Evolutionary conservation across 2,797 vertebrate species (phyloP).

Genomic region (Schizopygopsis malacanthus): DNA sequence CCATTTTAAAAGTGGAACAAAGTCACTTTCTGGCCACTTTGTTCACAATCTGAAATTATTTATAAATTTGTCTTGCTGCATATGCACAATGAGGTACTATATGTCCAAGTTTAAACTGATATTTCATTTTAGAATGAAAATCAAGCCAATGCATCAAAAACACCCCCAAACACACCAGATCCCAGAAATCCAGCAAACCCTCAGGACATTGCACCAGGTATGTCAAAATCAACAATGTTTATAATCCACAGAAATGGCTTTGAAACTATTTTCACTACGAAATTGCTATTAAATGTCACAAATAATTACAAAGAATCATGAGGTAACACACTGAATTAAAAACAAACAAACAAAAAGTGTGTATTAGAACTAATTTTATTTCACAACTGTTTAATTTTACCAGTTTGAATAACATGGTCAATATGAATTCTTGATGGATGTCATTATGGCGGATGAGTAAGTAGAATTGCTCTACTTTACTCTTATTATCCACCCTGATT

Average conservation of each 20-base stretch:
- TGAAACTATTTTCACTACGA: background rate
- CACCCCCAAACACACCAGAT: slow-evolving; percentile 83
- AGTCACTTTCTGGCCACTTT: background rate
- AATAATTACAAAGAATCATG: background rate
- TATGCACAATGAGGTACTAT: background rate
- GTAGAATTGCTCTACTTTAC: background rate
- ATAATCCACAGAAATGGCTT: background rate
- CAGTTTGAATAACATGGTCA: background rate
- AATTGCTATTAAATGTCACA: background rate
- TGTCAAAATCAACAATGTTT: slow-evolving; percentile 24
- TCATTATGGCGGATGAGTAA: background rate
- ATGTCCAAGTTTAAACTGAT: background rate
- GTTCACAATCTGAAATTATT: background rate
- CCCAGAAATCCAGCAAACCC: slow-evolving; percentile 80
- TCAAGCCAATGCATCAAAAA: slow-evolving; percentile 71
- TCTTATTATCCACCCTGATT: background rate
- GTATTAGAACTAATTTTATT: background rate
- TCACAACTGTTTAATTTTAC: background rate
- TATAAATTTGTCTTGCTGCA: background rate
- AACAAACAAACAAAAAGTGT: background rate
- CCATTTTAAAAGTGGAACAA: background rate
- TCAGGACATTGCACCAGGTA: slow-evolving; percentile 88
- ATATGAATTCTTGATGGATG: background rate
- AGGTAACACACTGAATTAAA: background rate
- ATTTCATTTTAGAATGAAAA: slow-evolving; percentile 72